phyloP scores from a whole-genome alignment of 2,888 invertebrate genomes.

The Drosophila recens region DNA sequence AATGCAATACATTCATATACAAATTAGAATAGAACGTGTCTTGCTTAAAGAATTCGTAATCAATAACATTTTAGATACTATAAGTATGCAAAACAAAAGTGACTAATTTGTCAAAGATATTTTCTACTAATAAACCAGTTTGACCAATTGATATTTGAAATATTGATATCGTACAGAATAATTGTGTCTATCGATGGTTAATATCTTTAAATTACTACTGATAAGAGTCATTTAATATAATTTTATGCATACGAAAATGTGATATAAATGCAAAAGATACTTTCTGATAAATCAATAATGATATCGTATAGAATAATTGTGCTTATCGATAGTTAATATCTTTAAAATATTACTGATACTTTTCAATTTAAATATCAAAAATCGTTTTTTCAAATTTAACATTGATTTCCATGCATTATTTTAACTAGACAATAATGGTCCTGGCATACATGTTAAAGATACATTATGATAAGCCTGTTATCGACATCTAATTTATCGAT shows the following conservation, averaged over 20 bases:
- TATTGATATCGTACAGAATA: neutral
- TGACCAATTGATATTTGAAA: neutral
- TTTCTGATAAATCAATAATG: neutral
- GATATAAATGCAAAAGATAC: neutral
- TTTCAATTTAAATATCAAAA: neutral
- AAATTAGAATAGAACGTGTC: conserved; percentile 39
- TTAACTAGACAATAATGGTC: neutral
- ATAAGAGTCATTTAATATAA: neutral
- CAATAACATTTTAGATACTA: neutral
- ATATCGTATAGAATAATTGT: neutral
- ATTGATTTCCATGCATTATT: neutral
- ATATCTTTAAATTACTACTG: neutral
- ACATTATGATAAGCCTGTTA: neutral
- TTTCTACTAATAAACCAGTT: neutral
- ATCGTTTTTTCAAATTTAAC: neutral
- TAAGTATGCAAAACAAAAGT: neutral
- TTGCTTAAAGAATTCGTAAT: conserved; percentile 26
- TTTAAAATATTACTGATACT: neutral
- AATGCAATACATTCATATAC: conserved; percentile 25
- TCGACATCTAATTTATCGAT: conserved; percentile 13
- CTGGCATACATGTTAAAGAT: neutral
- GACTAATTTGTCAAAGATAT: conserved; percentile 3
- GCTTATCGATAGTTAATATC: neutral
- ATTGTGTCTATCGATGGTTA: neutral
- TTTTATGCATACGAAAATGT: neutral